phyloP scores from a whole-genome alignment of 1,140 invertebrate species.

The Scaptomyza hsui region DNA sequence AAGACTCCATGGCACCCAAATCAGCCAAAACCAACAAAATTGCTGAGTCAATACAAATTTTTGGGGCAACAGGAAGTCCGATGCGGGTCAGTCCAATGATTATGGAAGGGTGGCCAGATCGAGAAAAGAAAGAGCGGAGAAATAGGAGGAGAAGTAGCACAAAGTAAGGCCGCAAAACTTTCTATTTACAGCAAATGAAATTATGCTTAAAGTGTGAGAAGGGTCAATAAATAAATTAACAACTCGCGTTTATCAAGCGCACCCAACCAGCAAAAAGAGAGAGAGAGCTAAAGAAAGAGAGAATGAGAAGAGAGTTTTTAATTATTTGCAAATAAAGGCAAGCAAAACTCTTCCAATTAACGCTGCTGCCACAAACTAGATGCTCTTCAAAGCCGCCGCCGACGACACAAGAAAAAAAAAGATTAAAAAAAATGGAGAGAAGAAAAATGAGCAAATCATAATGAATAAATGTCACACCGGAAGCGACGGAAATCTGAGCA shows the following conservation, averaged over 20 bases:
- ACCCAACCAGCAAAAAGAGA: constrained; percentile 3
- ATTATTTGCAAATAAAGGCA: constrained; percentile 79
- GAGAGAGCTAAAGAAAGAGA: too few species aligned
- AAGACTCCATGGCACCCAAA: constrained; percentile 53
- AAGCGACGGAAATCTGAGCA: constrained; percentile 68
- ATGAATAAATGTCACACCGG: constrained; percentile 82
- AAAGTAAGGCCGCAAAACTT: constrained; percentile 49
- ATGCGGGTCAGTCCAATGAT: constrained; percentile 56
- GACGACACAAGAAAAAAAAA: neutral
- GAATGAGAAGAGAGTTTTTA: constrained; percentile 55
- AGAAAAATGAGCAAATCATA: constrained; percentile 78
- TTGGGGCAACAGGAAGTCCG: constrained; percentile 16
- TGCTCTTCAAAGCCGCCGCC: neutral
- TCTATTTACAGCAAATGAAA: constrained; percentile 41
- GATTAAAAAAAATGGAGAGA: constrained; percentile 10
- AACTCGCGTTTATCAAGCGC: constrained; percentile 44
- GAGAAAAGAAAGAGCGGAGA: neutral
- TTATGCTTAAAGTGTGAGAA: constrained; percentile 36
- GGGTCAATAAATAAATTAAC: constrained; percentile 74
- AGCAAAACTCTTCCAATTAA: constrained; percentile 68
- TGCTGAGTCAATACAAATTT: constrained; percentile 65
- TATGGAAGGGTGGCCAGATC: neutral
- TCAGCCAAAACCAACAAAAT: constrained; percentile 52
- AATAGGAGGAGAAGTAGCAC: neutral
- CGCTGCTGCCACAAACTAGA: constrained; percentile 40